A percentile compares a stretch with the other conserved stretches of the same genome.
These are phyloP conservation scores for Regulus satrapa DNA, from an alignment of 2,113 vertebrate genomes.

Conservation along the genomic window DNA sequence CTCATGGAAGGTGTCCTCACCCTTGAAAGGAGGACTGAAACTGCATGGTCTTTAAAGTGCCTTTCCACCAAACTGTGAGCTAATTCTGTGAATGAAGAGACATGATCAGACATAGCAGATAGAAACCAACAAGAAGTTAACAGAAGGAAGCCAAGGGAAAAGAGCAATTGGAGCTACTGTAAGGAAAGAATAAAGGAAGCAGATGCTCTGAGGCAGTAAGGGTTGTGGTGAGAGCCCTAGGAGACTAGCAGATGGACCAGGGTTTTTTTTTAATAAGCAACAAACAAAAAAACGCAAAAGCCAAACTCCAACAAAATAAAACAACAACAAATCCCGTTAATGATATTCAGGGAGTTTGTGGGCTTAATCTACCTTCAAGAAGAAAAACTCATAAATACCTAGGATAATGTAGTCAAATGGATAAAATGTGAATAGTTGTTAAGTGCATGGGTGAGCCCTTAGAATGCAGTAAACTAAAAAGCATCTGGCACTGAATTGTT, in stretches of 20 bases:
- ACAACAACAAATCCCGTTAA: not conserved
- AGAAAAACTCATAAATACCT: not conserved
- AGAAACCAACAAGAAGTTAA: not conserved
- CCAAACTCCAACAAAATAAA: not conserved
- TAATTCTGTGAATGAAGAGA: not conserved
- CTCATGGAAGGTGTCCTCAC: not conserved
- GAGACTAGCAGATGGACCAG: not conserved
- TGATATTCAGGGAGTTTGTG: not conserved
- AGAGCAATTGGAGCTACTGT: not conserved
- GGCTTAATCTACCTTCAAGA: not conserved
- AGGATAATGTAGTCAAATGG: not conserved
- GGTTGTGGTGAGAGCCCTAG: not conserved
- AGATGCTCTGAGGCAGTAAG: not conserved
- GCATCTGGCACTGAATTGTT: not conserved
- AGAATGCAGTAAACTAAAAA: not conserved
- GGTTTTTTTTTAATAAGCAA: not conserved
- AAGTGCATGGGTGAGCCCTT: not conserved
- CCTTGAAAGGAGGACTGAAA: not conserved
- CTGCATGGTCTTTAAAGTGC: not conserved
- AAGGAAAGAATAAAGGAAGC: not conserved
- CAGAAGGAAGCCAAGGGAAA: not conserved
- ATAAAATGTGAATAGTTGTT: not conserved
- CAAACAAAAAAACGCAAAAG: not conserved
- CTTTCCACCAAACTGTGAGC: not conserved
- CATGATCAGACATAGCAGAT: not conserved